Evolutionary conservation across 2,113 vertebrate species (phyloP).

Genomic region (Chionis minor): DNA sequence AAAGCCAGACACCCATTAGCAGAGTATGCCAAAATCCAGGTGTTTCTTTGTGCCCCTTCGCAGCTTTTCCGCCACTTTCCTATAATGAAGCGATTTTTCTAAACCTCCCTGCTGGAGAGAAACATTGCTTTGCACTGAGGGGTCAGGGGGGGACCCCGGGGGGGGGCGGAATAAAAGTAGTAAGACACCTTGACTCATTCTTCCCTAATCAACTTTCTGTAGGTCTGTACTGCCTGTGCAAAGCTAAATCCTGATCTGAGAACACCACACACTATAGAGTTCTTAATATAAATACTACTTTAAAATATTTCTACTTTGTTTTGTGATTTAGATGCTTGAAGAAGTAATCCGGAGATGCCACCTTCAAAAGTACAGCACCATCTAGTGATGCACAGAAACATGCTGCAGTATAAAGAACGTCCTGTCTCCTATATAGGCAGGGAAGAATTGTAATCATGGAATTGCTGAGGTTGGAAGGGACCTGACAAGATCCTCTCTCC

Average conservation of each 20-base stretch:
- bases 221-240: background rate
- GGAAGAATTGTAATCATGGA: background rate
- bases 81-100: background rate
- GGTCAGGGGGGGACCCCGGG: background rate
- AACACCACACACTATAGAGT: background rate
- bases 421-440: background rate
- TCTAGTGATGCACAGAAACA: background rate
- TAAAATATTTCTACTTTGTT: background rate
- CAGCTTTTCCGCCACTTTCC: background rate
- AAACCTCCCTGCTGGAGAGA: background rate
- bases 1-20: background rate
- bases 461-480: background rate
- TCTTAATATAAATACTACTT: background rate
- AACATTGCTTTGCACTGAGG: background rate
- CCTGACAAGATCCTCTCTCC: background rate
- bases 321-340: background rate
- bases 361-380: slow-evolving; percentile 36
- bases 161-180: background rate
- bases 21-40: background rate
- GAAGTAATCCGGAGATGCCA: background rate
- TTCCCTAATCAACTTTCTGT: background rate
- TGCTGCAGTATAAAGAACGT: background rate
- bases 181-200: background rate
- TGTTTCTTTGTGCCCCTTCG: background rate
- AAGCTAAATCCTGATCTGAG: background rate